These are phyloP conservation scores for Sparus aurata DNA, from an alignment of 2,797 vertebrate genomes.

Conservation along the genomic window DNA sequence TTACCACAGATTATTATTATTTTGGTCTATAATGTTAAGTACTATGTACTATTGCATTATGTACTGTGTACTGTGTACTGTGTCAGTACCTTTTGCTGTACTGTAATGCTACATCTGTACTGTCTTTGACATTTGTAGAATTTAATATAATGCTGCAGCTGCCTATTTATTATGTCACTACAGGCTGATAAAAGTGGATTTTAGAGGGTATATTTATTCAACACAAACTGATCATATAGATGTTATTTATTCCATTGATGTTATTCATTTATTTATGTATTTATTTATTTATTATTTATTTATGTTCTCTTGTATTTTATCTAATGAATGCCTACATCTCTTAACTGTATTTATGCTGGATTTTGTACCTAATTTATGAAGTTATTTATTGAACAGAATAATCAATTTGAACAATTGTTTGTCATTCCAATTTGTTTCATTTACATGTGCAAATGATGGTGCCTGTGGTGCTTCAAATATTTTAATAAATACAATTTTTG, in stretches of 20 bases:
- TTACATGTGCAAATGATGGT: background rate
- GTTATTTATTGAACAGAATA: conserved; percentile 22
- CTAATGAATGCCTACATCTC: background rate
- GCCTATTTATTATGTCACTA: conserved; percentile 40
- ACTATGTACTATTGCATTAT: conserved; percentile 29
- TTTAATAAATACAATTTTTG: conserved; percentile 24
- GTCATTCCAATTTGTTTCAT: background rate
- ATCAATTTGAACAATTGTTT: background rate
- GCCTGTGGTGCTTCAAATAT: conserved; percentile 13
- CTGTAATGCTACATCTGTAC: background rate
- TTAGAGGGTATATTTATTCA: conserved; percentile 11
- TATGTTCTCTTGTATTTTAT: background rate
- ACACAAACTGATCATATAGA: conserved; percentile 9
- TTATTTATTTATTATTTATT: conserved; percentile 51
- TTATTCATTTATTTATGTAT: conserved; percentile 61
- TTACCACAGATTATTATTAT: background rate
- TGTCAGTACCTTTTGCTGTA: conserved; percentile 5
- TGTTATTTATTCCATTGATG: conserved; percentile 50
- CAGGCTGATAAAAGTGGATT: conserved; percentile 6
- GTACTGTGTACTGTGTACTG: too few species aligned
- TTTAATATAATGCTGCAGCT: background rate
- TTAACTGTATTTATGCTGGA: background rate
- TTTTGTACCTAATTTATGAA: conserved; percentile 15
- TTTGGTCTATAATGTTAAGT: conserved; percentile 19
- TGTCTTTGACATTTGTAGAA: conserved; percentile 1